Evolutionary conservation across 1,140 invertebrate genomes (phyloP).

Genomic region (Pristionchus pacificus): DNA sequence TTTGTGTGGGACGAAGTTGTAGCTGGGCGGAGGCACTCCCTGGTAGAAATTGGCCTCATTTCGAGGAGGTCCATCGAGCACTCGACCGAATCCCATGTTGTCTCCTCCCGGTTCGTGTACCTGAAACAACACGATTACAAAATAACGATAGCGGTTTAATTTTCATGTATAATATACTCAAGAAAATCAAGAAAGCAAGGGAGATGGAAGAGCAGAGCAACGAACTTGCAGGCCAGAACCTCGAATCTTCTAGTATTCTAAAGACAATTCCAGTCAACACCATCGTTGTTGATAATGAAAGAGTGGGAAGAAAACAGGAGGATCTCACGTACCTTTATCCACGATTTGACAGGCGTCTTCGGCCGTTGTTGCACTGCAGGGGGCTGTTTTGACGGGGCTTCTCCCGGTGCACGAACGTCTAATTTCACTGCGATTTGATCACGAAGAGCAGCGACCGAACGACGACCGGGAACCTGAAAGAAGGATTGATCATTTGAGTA

Average conservation of each 20-base stretch:
- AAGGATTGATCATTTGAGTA: too few species aligned
- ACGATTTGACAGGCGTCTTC: not conserved
- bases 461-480: not conserved
- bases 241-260: too few species aligned
- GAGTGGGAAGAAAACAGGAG: too few species aligned
- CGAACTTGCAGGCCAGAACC: too few species aligned
- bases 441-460: not conserved
- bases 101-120: not conserved
- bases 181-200: too few species aligned
- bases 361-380: not conserved
- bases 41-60: not conserved
- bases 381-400: too few species aligned
- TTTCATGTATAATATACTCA: too few species aligned
- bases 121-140: not conserved
- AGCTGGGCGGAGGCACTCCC: not conserved
- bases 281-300: too few species aligned
- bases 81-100: not conserved
- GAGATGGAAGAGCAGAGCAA: too few species aligned
- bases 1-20: not conserved
- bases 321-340: conserved; percentile 1
- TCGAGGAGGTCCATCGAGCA: not conserved
- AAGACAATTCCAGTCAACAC: too few species aligned
- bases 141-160: not conserved
- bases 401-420: not conserved
- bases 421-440: not conserved